These are phyloP conservation scores for Typhlomys cinereus DNA, from an alignment of 2,113 vertebrate genomes.

Conservation along the genomic window DNA sequence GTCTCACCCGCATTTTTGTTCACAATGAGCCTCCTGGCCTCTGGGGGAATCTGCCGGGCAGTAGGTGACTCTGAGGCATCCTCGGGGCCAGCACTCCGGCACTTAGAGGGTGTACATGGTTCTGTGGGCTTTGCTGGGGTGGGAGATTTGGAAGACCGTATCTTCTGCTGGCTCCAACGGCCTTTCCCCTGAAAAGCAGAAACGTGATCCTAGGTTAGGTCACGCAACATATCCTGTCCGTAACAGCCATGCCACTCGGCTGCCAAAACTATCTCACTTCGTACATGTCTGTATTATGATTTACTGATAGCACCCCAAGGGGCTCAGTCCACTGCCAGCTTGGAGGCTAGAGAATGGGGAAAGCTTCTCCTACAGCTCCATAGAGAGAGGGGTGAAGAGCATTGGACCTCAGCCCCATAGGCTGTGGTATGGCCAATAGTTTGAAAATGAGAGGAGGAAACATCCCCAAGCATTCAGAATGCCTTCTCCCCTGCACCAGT, in stretches of 20 bases:
- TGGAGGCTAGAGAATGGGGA: background rate
- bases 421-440: background rate
- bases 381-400: background rate
- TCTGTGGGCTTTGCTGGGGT: conserved; percentile 84
- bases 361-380: background rate
- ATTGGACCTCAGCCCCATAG: background rate
- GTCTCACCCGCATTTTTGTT: conserved; percentile 99
- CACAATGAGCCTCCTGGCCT: conserved; percentile 96
- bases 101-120: conserved; percentile 83
- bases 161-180: conserved; percentile 81
- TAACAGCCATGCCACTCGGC: background rate
- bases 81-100: conserved; percentile 83
- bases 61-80: conserved; percentile 83
- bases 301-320: background rate
- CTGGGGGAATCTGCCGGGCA: conserved; percentile 90
- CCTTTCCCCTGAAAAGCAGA: conserved; percentile 81
- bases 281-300: no score
- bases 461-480: background rate
- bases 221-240: background rate
- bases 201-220: background rate
- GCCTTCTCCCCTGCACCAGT: background rate
- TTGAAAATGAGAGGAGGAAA: background rate
- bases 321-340: background rate
- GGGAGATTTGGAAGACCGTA: conserved; percentile 73
- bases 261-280: background rate